These are phyloP conservation scores for Hoplodrina blanda DNA, from an alignment of 2,888 invertebrate genomes.

Conservation along the genomic window DNA sequence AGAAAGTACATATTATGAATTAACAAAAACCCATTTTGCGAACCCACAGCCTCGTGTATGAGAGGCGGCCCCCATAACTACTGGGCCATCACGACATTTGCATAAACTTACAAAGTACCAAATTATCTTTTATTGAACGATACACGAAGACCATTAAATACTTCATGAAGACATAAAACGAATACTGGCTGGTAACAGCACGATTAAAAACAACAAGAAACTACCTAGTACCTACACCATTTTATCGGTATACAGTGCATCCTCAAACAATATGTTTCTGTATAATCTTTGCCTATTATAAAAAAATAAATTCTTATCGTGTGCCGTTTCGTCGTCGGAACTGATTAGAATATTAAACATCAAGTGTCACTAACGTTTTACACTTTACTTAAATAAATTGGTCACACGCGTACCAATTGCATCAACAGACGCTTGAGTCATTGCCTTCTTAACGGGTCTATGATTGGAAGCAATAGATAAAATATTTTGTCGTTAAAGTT, in stretches of 20 bases:
- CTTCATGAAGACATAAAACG: conserved; percentile 7
- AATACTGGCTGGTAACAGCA: conserved; percentile 19
- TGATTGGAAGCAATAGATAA: conserved; percentile 59
- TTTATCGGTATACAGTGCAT: conserved; percentile 35
- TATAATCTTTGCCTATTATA: conserved; percentile 29
- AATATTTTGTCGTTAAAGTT: conserved; percentile 31
- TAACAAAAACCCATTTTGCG: too few relatives aligned
- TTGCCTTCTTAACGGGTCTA: conserved; percentile 52
- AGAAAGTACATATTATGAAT: too few relatives aligned
- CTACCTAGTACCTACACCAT: neutral
- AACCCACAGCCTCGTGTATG: too few relatives aligned
- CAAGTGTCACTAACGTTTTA: conserved; percentile 58
- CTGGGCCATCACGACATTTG: too few relatives aligned
- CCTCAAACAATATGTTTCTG: conserved; percentile 9
- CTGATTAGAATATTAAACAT: conserved; percentile 65
- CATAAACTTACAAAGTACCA: neutral
- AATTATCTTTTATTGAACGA: neutral
- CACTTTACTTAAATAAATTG: conserved; percentile 57
- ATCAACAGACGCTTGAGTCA: conserved; percentile 53
- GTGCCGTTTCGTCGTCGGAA: conserved; percentile 36
- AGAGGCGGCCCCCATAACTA: too few relatives aligned
- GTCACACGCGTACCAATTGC: conserved; percentile 59
- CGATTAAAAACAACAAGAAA: neutral
- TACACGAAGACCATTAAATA: conserved; percentile 13
- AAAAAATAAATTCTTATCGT: conserved; percentile 56